A percentile compares a stretch with the other conserved stretches of the same genome.
Evolutionary conservation across 2,888 invertebrate species (phyloP).

Genomic region (Leucophora obtusa): DNA sequence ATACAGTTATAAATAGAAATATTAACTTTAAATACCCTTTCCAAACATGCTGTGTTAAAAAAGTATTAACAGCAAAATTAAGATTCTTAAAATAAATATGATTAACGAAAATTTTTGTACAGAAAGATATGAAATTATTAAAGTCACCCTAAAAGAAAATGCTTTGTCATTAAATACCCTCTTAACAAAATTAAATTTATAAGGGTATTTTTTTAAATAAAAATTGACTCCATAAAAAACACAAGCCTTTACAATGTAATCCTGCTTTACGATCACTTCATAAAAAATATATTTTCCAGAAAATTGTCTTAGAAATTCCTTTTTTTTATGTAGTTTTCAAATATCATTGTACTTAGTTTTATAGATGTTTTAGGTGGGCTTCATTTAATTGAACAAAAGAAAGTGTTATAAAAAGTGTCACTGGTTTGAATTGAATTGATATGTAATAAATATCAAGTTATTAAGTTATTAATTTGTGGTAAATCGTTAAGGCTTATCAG

Average conservation of each 20-base stretch:
- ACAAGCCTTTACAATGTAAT: slow-evolving; percentile 41
- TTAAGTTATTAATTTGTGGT: slow-evolving; percentile 62
- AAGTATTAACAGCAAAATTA: slow-evolving; percentile 9
- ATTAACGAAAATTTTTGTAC: slow-evolving; percentile 66
- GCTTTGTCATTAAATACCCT: slow-evolving; percentile 69
- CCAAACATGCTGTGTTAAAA: slow-evolving; percentile 60
- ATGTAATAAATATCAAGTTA: slow-evolving; percentile 51
- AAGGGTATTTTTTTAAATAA: slow-evolving; percentile 27
- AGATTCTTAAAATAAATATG: slow-evolving; percentile 71
- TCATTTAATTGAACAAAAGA: slow-evolving; percentile 19
- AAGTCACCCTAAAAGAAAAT: slow-evolving; percentile 61
- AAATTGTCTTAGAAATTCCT: slow-evolving; percentile 29
- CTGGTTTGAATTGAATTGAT: neutral
- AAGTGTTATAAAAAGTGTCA: slow-evolving; percentile 58
- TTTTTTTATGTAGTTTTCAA: slow-evolving; percentile 30
- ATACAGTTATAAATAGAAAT: slow-evolving; percentile 66
- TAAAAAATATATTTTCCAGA: neutral
- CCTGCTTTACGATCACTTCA: slow-evolving; percentile 46
- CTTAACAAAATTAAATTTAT: neutral
- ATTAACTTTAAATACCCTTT: slow-evolving; percentile 58
- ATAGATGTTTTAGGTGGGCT: no score
- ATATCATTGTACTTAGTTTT: slow-evolving; percentile 34
- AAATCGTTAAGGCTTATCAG: slow-evolving; percentile 53
- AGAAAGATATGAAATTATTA: slow-evolving; percentile 73
- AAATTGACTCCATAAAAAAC: slow-evolving; percentile 51